These are phyloP conservation scores for Platerodrilus igneus DNA, from an alignment of 2,888 invertebrate species.

Conservation along the genomic window DNA sequence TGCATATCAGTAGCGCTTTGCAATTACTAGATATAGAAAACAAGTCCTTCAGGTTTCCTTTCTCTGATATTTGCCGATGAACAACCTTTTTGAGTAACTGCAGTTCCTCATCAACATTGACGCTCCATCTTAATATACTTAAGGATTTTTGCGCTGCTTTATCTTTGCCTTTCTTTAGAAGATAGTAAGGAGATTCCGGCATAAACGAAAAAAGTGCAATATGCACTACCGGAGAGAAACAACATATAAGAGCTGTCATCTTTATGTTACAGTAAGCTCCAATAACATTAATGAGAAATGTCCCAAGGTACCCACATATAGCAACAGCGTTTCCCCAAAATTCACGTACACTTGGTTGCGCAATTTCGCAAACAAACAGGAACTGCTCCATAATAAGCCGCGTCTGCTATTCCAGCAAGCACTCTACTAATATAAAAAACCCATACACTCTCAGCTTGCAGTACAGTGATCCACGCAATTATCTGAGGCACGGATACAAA, in stretches of 20 bases:
- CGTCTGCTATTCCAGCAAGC: constrained; percentile 33
- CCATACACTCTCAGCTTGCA: constrained; percentile 30
- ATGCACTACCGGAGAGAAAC: constrained; percentile 42
- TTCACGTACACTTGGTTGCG: constrained; percentile 35
- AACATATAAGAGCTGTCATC: constrained; percentile 53
- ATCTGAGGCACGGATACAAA: constrained; percentile 34
- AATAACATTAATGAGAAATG: constrained; percentile 47
- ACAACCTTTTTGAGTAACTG: constrained; percentile 32
- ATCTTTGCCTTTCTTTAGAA: constrained; percentile 31
- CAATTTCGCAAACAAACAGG: constrained; percentile 37
- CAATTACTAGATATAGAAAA: constrained; percentile 34
- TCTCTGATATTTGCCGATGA: constrained; percentile 38
- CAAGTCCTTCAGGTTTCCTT: constrained; percentile 37
- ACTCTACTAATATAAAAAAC: constrained; percentile 37
- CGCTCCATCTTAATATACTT: constrained; percentile 22
- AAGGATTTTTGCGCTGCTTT: constrained; percentile 34
- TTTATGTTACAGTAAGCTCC: constrained; percentile 55
- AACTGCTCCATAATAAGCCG: constrained; percentile 28
- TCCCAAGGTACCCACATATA: constrained; percentile 28
- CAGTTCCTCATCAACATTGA: constrained; percentile 31
- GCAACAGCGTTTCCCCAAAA: constrained; percentile 36
- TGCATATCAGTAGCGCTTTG: constrained; percentile 34
- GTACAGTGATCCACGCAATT: constrained; percentile 31
- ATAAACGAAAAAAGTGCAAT: constrained; percentile 47
- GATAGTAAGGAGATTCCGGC: constrained; percentile 53